Evolutionary conservation across 2,113 vertebrate genomes (phyloP).

Genomic region (Oryzias celebensis): DNA sequence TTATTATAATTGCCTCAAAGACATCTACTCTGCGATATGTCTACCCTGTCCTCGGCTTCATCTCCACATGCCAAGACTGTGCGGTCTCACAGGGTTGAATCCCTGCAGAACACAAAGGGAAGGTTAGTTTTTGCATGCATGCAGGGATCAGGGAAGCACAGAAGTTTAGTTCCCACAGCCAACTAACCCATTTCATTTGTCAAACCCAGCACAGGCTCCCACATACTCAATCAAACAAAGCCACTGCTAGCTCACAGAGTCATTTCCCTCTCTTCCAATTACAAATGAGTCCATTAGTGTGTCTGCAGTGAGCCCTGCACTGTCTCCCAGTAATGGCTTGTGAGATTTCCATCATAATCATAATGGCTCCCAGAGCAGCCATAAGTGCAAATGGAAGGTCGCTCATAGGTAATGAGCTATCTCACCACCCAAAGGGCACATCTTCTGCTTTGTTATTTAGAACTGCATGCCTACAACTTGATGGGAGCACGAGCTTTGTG

Average conservation of each 20-base stretch:
- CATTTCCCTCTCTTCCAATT: conserved; percentile 98
- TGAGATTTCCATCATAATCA: conserved; percentile 99
- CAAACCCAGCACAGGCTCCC: conserved; percentile 90
- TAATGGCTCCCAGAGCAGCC: conserved; percentile 98
- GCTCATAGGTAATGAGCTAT: conserved; percentile 99
- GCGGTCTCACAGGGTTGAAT: conserved; percentile 25
- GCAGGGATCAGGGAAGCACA: conserved; percentile 59
- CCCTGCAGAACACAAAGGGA: conserved; percentile 72
- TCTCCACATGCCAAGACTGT: conserved; percentile 12
- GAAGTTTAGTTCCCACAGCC: conserved; percentile 82
- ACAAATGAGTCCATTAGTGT: conserved; percentile 99
- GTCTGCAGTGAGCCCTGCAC: conserved; percentile 94
- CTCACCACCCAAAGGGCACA: conserved; percentile 95
- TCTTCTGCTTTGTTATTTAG: conserved; percentile 96
- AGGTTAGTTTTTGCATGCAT: conserved; percentile 9
- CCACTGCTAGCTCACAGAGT: conserved; percentile 86
- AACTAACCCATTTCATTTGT: conserved; percentile 88
- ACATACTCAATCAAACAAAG: conserved; percentile 89
- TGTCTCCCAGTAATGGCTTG: conserved; percentile 98
- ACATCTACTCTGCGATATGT: conserved; percentile 76
- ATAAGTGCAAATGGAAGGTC: conserved; percentile 99
- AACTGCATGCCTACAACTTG: conserved; percentile 57
- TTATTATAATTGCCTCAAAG: conserved; percentile 10
- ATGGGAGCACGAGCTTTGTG: conserved; percentile 35
- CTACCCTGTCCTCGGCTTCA: conserved; percentile 67